Conservation (phyloP, 2,888 invertebrate species). For the Petrolisthes cinctipes region DNA sequence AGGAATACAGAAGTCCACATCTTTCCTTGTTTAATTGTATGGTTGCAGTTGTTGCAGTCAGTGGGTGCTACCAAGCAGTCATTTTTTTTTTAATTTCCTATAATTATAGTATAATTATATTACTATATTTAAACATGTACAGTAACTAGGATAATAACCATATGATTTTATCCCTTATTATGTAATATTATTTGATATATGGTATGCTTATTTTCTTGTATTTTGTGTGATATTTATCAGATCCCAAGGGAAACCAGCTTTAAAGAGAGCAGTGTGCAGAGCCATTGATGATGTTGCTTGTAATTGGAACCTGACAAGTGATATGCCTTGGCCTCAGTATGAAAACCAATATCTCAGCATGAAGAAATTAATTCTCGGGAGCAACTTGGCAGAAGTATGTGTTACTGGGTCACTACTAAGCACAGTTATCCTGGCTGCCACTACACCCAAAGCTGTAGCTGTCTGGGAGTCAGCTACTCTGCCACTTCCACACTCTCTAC, state of each 20-base stretch:
- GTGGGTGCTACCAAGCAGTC: too few species aligned
- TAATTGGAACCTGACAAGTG: neutral
- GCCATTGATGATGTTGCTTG: constrained; percentile 12
- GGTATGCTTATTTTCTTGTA: neutral
- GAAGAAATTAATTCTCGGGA: constrained; percentile 33
- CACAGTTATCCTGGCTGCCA: constrained; percentile 21
- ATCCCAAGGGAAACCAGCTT: constrained; percentile 28
- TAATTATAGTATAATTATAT: too few species aligned
- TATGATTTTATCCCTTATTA: too few species aligned
- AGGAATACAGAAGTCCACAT: too few species aligned
- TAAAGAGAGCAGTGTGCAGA: constrained; percentile 11
- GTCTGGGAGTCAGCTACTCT: constrained; percentile 37
- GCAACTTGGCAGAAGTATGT: constrained; percentile 22
- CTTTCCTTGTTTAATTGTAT: too few species aligned
- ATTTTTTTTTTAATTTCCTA: too few species aligned
- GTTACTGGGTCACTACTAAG: constrained; percentile 32
- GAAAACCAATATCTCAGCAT: constrained; percentile 42
- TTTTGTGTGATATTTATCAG: neutral
- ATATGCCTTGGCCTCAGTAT: constrained; percentile 35
- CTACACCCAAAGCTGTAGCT: constrained; percentile 11
- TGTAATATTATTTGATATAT: neutral
- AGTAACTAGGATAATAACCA: too few species aligned
- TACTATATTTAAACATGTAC: too few species aligned
- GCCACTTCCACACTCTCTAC: constrained; percentile 33
- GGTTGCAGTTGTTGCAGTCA: too few species aligned